Percentiles rank a stretch among this genome's conserved stretches.
Conservation (phyloP, 2,888 invertebrate species). For the Drosophila koepferae region DNA sequence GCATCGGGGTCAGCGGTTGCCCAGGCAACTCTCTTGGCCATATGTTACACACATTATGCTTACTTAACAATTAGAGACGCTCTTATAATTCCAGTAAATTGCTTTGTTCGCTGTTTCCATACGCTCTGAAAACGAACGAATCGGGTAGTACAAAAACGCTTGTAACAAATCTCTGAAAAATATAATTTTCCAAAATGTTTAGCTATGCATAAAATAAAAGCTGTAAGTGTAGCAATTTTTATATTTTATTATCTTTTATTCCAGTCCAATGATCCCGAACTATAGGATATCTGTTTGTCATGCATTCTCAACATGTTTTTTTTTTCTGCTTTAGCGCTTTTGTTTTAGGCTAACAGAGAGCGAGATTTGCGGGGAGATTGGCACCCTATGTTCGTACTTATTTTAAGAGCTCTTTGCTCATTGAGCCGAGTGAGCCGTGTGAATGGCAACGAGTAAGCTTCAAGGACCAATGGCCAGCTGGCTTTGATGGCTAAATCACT, state of each 20-base stretch:
- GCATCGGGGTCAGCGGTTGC: conserved; percentile 33
- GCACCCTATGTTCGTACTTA: conserved; percentile 36
- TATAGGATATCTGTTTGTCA: conserved; percentile 11
- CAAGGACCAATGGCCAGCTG: conserved; percentile 40
- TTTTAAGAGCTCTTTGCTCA: conserved; percentile 68
- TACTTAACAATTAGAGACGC: conserved; percentile 78
- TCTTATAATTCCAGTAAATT: conserved; percentile 71
- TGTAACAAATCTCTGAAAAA: neutral
- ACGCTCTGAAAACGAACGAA: neutral
- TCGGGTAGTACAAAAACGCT: neutral
- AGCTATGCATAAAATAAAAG: neutral
- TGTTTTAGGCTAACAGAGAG: conserved; percentile 22
- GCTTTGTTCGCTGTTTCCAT: conserved; percentile 60
- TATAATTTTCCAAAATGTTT: too few species aligned
- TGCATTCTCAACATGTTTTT: neutral
- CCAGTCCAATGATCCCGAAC: neutral
- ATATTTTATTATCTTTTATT: too few species aligned
- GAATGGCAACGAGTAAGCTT: conserved; percentile 63
- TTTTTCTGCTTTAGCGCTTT: conserved; percentile 30
- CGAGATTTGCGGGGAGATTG: neutral
- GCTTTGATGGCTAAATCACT: conserved; percentile 36
- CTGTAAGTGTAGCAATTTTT: neutral
- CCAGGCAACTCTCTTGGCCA: conserved; percentile 58
- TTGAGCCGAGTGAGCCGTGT: conserved; percentile 52
- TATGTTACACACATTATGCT: conserved; percentile 75